A percentile compares a stretch with the other conserved stretches of the same genome.
These are phyloP conservation scores for Napeogenes sylphis DNA, from an alignment of 2,888 invertebrate genomes.

Conservation along the genomic window DNA sequence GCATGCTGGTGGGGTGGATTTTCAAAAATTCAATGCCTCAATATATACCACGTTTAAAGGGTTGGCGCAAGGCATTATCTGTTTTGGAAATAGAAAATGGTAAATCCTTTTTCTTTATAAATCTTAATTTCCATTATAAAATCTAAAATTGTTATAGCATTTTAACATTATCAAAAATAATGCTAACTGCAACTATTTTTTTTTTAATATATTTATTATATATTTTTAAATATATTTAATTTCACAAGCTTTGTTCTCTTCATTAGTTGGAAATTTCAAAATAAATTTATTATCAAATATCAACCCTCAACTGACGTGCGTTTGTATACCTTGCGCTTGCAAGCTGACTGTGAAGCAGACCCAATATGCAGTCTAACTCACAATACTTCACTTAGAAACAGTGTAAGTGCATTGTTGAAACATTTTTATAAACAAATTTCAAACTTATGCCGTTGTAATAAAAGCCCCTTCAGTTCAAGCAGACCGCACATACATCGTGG, in stretches of 20 bases:
- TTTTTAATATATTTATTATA: background rate
- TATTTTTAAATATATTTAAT: no score
- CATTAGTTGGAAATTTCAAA: background rate
- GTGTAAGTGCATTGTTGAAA: constrained; percentile 17
- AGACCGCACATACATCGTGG: background rate
- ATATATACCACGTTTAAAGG: constrained; percentile 44
- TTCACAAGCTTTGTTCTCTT: background rate
- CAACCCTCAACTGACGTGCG: constrained; percentile 21
- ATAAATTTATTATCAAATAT: constrained; percentile 5
- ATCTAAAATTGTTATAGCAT: no score
- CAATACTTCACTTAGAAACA: constrained; percentile 37
- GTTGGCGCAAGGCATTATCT: constrained; percentile 36
- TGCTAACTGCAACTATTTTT: no score
- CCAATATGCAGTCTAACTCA: constrained; percentile 44
- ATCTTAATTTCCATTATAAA: no score
- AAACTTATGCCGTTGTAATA: constrained; percentile 10
- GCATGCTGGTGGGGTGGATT: constrained; percentile 48
- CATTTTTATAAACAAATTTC: constrained; percentile 4
- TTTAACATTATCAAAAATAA: no score
- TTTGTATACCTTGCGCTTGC: constrained; percentile 38
- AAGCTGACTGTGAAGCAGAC: constrained; percentile 40
- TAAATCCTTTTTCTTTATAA: no score
- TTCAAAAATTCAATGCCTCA: constrained; percentile 62
- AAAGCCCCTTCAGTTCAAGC: background rate
- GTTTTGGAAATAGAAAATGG: background rate